These are phyloP conservation scores for Myocastor coypus DNA, from an alignment of 2,113 vertebrate genomes.

Conservation along the genomic window DNA sequence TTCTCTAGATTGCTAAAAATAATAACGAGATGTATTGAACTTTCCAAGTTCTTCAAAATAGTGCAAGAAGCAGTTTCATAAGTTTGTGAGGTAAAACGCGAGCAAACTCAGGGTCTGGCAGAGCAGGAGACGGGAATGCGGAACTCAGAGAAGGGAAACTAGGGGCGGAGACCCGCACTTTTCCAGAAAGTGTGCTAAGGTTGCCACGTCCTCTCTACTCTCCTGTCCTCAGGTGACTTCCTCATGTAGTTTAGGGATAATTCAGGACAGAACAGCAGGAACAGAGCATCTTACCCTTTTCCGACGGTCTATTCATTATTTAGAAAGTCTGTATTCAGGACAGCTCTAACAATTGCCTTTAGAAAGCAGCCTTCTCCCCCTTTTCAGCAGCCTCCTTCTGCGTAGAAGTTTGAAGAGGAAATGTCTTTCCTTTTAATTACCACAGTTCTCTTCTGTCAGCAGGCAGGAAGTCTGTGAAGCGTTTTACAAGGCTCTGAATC, in stretches of 20 bases:
- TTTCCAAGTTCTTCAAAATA: neutral
- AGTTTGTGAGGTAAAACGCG: neutral
- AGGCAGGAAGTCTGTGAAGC: neutral
- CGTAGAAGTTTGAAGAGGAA: neutral
- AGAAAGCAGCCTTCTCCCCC: neutral
- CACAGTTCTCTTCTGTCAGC: neutral
- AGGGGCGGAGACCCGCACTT: neutral
- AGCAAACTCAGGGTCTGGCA: fast-evolving
- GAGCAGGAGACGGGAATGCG: fast-evolving
- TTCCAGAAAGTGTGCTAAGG: neutral
- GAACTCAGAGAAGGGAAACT: neutral
- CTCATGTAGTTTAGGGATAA: neutral
- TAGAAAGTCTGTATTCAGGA: neutral
- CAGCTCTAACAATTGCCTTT: neutral
- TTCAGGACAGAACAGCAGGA: neutral
- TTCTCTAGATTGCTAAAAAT: neutral
- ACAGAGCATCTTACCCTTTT: neutral
- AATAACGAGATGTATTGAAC: neutral
- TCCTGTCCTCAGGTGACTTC: neutral
- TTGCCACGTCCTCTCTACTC: neutral
- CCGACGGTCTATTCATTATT: neutral
- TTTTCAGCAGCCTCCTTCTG: neutral
- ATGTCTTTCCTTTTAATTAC: slow-evolving; percentile 14
- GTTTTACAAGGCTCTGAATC: neutral
- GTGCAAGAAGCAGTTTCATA: neutral